A percentile compares a stretch with the other conserved stretches of the same genome.
phyloP scores from a whole-genome alignment of 2,888 invertebrate genomes.

The Embidobia sp. region DNA sequence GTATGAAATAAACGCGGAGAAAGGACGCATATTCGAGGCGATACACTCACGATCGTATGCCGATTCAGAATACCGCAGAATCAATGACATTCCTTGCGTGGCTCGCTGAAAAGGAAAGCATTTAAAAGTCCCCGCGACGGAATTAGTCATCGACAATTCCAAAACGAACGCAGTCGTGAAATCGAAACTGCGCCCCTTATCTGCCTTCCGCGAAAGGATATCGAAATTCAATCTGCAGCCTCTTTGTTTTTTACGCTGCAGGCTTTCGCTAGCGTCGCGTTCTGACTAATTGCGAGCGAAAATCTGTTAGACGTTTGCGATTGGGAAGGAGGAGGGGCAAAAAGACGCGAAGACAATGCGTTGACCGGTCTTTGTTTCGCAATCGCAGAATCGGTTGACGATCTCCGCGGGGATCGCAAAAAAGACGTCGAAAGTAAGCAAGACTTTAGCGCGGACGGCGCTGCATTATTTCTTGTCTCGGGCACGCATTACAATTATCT shows the following conservation, averaged over 20 bases:
- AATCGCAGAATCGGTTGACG: conserved; percentile 32
- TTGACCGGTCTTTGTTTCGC: conserved; percentile 23
- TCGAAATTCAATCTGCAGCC: conserved; percentile 43
- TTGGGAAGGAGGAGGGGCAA: not conserved
- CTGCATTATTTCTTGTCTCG: conserved; percentile 58
- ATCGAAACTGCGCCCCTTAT: conserved; percentile 37
- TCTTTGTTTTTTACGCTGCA: conserved; percentile 59
- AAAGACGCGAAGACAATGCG: not conserved
- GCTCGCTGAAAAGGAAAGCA: not conserved
- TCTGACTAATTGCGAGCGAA: conserved; percentile 36
- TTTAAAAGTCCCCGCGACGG: conserved; percentile 5
- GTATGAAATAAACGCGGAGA: too few species aligned
- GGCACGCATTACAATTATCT: conserved; percentile 63
- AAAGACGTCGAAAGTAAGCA: conserved; percentile 27
- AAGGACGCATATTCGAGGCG: too few species aligned
- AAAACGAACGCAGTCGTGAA: conserved; percentile 14
- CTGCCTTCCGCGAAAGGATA: conserved; percentile 37
- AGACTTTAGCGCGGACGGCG: conserved; percentile 36
- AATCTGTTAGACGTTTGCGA: not conserved
- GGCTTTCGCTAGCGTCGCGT: too few species aligned
- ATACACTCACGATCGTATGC: too few species aligned
- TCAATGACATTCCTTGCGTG: too few species aligned
- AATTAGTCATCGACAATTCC: conserved; percentile 27
- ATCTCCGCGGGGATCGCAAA: conserved; percentile 23
- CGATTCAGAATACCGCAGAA: too few species aligned